Conservation (phyloP, 2,797 vertebrate genomes). For the Adrianichthys oophorus region DNA sequence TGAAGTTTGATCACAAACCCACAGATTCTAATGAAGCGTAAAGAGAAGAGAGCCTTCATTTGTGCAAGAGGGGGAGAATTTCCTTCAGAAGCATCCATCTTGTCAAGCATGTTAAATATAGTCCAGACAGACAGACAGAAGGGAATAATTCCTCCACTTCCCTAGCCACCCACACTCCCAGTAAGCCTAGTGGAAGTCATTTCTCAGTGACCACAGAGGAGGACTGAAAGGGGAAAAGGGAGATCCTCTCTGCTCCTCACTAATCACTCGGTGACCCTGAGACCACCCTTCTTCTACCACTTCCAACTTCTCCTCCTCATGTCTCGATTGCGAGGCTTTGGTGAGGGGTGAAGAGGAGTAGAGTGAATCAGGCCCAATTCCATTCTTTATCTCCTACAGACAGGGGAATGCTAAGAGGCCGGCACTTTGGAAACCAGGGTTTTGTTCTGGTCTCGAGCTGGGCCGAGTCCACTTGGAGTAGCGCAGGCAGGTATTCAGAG, state of each 20-base stretch:
- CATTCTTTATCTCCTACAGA: slow-evolving; percentile 79
- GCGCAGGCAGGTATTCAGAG: slow-evolving; percentile 77
- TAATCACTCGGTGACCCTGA: slow-evolving; percentile 73
- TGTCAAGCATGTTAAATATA: slow-evolving; percentile 72
- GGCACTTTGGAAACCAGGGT: slow-evolving; percentile 79
- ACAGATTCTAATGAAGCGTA: slow-evolving; percentile 36
- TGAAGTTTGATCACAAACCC: slow-evolving; percentile 38
- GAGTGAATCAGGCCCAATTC: slow-evolving; percentile 73
- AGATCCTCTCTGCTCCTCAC: slow-evolving; percentile 56
- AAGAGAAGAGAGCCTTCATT: slow-evolving; percentile 63
- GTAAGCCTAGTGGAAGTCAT: slow-evolving; percentile 70
- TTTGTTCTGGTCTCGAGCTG: slow-evolving; percentile 80
- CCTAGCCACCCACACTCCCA: slow-evolving; percentile 65
- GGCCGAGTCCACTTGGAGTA: slow-evolving; percentile 81
- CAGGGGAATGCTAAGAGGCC: slow-evolving; percentile 84
- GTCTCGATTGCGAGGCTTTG: slow-evolving; percentile 33
- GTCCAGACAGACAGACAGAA: slow-evolving; percentile 66
- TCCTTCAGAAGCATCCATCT: slow-evolving; percentile 62
- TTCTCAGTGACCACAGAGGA: slow-evolving; percentile 67
- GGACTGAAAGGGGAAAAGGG: slow-evolving; percentile 54
- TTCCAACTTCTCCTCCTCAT: slow-evolving; percentile 47
- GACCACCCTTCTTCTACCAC: slow-evolving; percentile 62
- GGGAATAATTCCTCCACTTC: slow-evolving; percentile 67
- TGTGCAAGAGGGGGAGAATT: slow-evolving; percentile 51
- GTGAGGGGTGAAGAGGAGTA: slow-evolving; percentile 61